Evolutionary conservation across 2,888 invertebrate genomes (phyloP).

Genomic region (Thereva unica): DNA sequence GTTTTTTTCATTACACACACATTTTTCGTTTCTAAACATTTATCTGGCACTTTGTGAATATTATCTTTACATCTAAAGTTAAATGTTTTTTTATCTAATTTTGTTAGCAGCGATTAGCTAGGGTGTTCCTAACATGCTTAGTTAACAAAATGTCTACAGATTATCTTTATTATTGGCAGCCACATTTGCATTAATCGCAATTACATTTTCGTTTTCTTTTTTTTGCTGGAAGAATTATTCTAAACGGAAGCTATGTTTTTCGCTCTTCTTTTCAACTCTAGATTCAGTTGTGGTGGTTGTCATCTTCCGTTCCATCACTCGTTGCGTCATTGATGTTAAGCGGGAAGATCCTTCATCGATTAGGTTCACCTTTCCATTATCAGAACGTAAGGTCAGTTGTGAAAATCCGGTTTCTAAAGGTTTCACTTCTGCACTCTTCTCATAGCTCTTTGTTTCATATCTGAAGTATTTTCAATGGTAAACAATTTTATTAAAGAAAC

Average conservation of each 20-base stretch:
- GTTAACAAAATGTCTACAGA: no score
- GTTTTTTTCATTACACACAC: constrained; percentile 14
- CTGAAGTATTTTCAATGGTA: constrained; percentile 45
- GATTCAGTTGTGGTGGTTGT: constrained; percentile 57
- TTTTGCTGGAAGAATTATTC: constrained; percentile 47
- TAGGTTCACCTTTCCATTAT: constrained; percentile 54
- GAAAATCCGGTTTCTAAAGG: constrained; percentile 55
- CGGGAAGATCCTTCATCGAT: constrained; percentile 56
- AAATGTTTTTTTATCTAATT: constrained; percentile 6
- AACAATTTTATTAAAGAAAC: background rate
- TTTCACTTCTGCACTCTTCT: constrained; percentile 51
- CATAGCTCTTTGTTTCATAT: constrained; percentile 58
- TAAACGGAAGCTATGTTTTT: constrained; percentile 58
- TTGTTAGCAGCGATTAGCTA: background rate
- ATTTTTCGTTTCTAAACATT: constrained; percentile 4
- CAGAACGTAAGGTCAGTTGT: constrained; percentile 54
- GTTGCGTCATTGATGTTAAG: constrained; percentile 57
- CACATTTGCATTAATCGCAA: background rate
- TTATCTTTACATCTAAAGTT: constrained; percentile 12
- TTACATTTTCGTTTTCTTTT: constrained; percentile 3
- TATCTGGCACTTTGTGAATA: constrained; percentile 40
- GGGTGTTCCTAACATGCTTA: no score
- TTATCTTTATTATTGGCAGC: no score
- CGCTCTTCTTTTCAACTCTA: constrained; percentile 56
- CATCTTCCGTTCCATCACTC: constrained; percentile 57